Conservation (phyloP, 2,888 invertebrate genomes). For the Papilio demoleus region DNA sequence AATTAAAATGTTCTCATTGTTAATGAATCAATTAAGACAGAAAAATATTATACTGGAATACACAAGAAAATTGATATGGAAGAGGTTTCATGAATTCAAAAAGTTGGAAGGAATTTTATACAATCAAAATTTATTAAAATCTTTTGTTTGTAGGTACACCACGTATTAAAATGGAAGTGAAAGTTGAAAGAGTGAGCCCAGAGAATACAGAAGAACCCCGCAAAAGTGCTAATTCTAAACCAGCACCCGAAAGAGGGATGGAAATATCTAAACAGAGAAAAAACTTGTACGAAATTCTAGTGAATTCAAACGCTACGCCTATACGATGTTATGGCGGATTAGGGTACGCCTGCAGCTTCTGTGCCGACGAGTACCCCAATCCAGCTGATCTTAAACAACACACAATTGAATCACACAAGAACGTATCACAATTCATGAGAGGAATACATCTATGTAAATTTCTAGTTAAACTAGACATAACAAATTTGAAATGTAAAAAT, state of each 20-base stretch:
- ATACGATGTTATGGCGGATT: conserved; percentile 54
- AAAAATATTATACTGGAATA: too few species aligned
- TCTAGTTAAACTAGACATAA: conserved; percentile 63
- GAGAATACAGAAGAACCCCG: conserved; percentile 21
- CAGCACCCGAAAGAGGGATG: conserved; percentile 43
- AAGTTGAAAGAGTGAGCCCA: conserved; percentile 29
- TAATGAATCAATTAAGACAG: too few species aligned
- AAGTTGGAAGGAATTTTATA: neutral
- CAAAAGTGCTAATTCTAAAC: conserved; percentile 18
- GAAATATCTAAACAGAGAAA: conserved; percentile 55
- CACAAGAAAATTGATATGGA: too few species aligned
- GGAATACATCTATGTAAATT: conserved; percentile 48
- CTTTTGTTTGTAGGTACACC: conserved; percentile 51
- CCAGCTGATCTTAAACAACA: conserved; percentile 61
- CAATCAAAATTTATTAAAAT: conserved; percentile 42
- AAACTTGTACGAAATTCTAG: conserved; percentile 57
- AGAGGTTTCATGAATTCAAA: neutral
- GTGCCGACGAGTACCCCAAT: conserved; percentile 51
- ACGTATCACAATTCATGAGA: conserved; percentile 52
- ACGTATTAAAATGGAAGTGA: conserved; percentile 42
- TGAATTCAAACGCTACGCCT: conserved; percentile 65
- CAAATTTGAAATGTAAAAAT: conserved; percentile 52
- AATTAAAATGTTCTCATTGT: too few species aligned
- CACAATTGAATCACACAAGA: conserved; percentile 53
- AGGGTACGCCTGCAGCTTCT: conserved; percentile 62